These are phyloP conservation scores for Byasa hedistus DNA, from an alignment of 2,888 invertebrate genomes.

Conservation along the genomic window DNA sequence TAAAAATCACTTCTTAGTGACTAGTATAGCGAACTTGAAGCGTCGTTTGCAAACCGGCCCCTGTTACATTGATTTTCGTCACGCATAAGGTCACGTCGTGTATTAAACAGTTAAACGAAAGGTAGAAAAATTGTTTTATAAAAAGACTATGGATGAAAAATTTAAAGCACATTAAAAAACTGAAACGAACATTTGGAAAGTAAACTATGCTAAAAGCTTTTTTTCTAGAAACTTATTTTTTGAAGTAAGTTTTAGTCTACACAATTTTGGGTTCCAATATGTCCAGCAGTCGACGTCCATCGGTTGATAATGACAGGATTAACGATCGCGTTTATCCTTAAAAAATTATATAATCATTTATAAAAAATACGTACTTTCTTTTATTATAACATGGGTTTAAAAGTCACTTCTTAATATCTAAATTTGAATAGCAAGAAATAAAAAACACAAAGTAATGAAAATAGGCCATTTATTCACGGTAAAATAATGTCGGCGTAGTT, in stretches of 20 bases:
- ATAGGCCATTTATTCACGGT: conserved; percentile 2
- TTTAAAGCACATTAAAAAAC: too few species aligned
- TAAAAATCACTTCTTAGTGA: background rate
- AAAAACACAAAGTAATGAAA: conserved; percentile 4
- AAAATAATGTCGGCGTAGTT: background rate
- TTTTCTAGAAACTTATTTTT: too few species aligned
- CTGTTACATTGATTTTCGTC: background rate
- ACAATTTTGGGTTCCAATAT: too few species aligned
- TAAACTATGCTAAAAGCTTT: too few species aligned
- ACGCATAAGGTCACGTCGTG: background rate
- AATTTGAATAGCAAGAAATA: background rate
- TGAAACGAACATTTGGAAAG: too few species aligned
- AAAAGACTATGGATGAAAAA: background rate
- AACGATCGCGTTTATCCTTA: too few species aligned
- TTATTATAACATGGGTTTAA: too few species aligned
- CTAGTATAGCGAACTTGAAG: background rate
- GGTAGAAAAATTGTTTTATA: background rate
- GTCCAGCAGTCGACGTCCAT: too few species aligned
- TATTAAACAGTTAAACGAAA: background rate
- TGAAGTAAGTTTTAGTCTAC: too few species aligned
- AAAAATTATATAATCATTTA: too few species aligned
- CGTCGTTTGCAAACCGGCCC: conserved; percentile 23
- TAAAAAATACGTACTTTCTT: too few species aligned
- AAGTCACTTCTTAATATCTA: background rate
- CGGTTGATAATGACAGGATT: too few species aligned